Percentiles rank a stretch among this genome's conserved stretches.
Conservation (phyloP, 2,888 invertebrate genomes). For the Drosophila limbata region DNA sequence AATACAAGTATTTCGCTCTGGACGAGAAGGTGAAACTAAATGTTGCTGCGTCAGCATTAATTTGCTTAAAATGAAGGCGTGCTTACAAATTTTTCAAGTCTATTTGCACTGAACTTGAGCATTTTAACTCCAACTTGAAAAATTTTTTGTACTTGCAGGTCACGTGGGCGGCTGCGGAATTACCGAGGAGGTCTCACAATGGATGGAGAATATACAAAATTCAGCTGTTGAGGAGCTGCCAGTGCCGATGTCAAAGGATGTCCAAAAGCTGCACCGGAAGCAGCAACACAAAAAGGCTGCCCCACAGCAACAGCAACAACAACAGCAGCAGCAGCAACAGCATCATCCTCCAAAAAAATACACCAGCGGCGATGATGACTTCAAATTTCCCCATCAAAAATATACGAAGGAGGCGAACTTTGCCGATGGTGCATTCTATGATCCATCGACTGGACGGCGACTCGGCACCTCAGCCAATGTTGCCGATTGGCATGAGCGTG, state of each 20-base stretch:
- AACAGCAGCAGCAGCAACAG: slow-evolving; percentile 59
- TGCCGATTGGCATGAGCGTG: slow-evolving; percentile 86
- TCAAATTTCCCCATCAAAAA: slow-evolving; percentile 89
- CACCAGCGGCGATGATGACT: slow-evolving; percentile 82
- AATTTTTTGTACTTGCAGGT: slow-evolving; percentile 86
- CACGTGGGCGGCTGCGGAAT: slow-evolving; percentile 95
- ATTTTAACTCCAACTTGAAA: slow-evolving; percentile 29
- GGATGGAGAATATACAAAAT: slow-evolving; percentile 97
- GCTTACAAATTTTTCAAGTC: slow-evolving; percentile 26
- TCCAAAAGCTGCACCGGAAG: slow-evolving; percentile 76
- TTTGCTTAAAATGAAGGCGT: slow-evolving; percentile 56
- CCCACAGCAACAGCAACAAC: slow-evolving; percentile 52
- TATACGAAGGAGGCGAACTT: slow-evolving; percentile 92
- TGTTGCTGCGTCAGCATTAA: slow-evolving; percentile 73
- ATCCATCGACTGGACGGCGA: slow-evolving; percentile 81
- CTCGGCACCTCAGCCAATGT: slow-evolving; percentile 79
- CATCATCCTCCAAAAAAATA: slow-evolving; percentile 84
- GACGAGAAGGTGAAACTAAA: slow-evolving; percentile 29
- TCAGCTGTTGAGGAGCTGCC: slow-evolving; percentile 88
- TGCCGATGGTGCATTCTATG: slow-evolving; percentile 82
- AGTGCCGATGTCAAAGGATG: slow-evolving; percentile 83
- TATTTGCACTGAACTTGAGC: slow-evolving; percentile 40
- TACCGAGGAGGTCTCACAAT: slow-evolving; percentile 93
- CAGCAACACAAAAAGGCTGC: slow-evolving; percentile 74
- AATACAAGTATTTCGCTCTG: slow-evolving; percentile 46